A percentile compares a stretch with the other conserved stretches of the same genome.
Conservation (phyloP, 2,888 invertebrate genomes). For the Fissipunctia ypsillon region DNA sequence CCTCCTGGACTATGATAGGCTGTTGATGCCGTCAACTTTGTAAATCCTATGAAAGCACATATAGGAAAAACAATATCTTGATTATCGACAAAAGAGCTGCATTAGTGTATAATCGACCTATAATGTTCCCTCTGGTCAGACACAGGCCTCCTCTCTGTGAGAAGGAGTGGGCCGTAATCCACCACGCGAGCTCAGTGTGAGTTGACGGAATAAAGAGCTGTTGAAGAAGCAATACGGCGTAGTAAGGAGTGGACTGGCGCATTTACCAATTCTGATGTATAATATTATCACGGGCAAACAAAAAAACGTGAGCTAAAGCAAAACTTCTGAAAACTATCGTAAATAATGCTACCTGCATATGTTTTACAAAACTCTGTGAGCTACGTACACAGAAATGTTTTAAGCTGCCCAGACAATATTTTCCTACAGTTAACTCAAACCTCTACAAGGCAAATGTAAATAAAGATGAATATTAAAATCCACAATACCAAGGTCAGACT, state of each 20-base stretch:
- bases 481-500: conserved; percentile 63
- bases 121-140: neutral
- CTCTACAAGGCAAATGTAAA: conserved; percentile 56
- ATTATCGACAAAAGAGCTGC: neutral
- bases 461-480: conserved; percentile 60
- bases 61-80: neutral
- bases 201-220: neutral
- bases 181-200: neutral
- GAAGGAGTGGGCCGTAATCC: no score
- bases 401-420: conserved; percentile 22
- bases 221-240: neutral
- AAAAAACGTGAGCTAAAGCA: neutral
- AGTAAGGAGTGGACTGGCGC: neutral
- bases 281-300: neutral
- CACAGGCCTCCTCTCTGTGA: neutral
- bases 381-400: conserved; percentile 4
- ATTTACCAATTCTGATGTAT: neutral
- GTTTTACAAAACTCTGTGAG: neutral
- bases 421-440: conserved; percentile 45
- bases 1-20: no score
- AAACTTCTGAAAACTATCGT: neutral
- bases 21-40: neutral
- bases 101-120: neutral
- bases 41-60: neutral
- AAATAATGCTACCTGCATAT: conserved; percentile 11